These are phyloP conservation scores for Strigops habroptila DNA, from an alignment of 2,113 vertebrate genomes.

Conservation along the genomic window DNA sequence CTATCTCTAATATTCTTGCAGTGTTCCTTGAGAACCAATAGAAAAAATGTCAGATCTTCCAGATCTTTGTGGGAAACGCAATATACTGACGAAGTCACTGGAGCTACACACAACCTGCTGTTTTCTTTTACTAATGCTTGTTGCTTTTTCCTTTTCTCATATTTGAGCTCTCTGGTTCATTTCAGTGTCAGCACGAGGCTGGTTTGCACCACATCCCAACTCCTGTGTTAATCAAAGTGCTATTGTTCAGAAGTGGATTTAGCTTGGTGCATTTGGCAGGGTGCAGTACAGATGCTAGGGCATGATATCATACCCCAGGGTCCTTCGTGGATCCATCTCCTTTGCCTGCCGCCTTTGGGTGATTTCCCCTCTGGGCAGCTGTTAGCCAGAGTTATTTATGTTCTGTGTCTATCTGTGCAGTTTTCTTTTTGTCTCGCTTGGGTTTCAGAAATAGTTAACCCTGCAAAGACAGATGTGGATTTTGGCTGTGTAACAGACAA, in stretches of 20 bases:
- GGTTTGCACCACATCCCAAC: neutral
- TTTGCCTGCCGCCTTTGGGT: neutral
- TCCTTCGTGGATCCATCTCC: neutral
- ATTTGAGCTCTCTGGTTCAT: neutral
- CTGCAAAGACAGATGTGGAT: neutral
- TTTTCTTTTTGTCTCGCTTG: neutral
- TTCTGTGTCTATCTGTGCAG: neutral
- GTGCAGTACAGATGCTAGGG: neutral
- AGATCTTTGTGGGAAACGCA: neutral
- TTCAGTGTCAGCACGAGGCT: neutral
- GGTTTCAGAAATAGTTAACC: neutral
- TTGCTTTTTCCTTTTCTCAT: neutral
- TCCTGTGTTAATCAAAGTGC: neutral
- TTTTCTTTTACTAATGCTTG: neutral
- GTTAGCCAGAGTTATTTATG: neutral
- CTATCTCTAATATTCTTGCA: neutral
- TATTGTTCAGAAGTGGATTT: neutral
- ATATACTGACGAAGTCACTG: neutral
- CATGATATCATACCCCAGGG: rapidly evolving
- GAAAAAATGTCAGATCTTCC: neutral
- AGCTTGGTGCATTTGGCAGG: neutral
- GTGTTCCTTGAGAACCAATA: neutral
- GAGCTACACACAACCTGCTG: neutral
- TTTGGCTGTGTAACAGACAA: neutral
- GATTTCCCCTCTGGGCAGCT: neutral